A percentile compares a stretch with the other conserved stretches of the same genome.
Evolutionary conservation across 2,888 invertebrate species (phyloP).

Genomic region (Pasiphila rectangulata): DNA sequence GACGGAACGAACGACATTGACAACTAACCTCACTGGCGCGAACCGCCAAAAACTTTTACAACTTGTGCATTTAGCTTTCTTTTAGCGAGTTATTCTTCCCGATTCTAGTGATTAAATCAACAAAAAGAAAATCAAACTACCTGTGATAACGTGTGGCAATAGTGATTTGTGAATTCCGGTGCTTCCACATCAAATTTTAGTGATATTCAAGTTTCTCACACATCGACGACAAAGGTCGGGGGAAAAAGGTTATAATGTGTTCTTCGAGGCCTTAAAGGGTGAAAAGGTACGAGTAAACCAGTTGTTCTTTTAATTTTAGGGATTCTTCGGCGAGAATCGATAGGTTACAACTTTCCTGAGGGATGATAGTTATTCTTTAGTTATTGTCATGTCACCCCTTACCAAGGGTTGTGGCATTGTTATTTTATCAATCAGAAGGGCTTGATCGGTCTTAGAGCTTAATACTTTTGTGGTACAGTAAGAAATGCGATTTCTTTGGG

Average conservation of each 20-base stretch:
- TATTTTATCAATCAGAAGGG: constrained; percentile 19
- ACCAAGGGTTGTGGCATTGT: constrained; percentile 21
- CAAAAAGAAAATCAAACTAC: constrained; percentile 9
- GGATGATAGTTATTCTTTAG: constrained; percentile 28
- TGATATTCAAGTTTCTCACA: constrained; percentile 29
- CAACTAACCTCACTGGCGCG: constrained; percentile 13
- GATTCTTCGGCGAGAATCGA: constrained; percentile 23
- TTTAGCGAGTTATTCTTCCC: constrained; percentile 7
- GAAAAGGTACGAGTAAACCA: constrained; percentile 31
- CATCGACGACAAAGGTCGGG: constrained; percentile 17
- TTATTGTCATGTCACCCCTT: constrained; percentile 27
- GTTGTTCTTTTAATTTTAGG: constrained; percentile 33
- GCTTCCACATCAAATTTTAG: constrained; percentile 20
- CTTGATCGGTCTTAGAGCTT: constrained; percentile 13
- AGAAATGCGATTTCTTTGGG: constrained; percentile 5
- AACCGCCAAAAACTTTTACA: constrained; percentile 18
- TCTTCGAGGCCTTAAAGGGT: constrained; percentile 21
- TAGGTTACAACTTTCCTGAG: constrained; percentile 25
- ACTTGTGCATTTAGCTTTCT: no score
- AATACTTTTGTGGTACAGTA: constrained; percentile 14
- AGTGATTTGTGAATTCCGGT: constrained; percentile 14
- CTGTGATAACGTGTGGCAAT: constrained; percentile 15
- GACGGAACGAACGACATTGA: constrained; percentile 12
- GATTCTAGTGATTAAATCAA: constrained; percentile 9
- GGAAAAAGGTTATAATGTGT: constrained; percentile 32